Evolutionary conservation across 2,888 invertebrate genomes (phyloP).

Genomic region (Lasioglossum zephyrum): DNA sequence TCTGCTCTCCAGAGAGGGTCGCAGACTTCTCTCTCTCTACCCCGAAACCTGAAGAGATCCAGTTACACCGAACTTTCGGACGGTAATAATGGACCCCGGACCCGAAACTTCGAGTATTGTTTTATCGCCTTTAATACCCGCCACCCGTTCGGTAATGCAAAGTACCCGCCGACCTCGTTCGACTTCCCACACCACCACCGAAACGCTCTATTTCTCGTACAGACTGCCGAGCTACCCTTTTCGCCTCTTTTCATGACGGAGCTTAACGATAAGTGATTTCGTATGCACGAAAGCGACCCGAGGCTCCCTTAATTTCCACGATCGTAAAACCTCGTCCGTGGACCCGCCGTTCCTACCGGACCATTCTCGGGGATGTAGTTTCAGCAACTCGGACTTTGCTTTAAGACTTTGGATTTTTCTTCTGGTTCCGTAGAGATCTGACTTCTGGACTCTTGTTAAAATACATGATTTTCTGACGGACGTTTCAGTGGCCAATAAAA

Average conservation of each 20-base stretch:
- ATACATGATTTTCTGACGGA: neutral
- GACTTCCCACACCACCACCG: slow-evolving; percentile 32
- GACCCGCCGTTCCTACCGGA: slow-evolving; percentile 15
- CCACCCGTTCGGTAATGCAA: slow-evolving; percentile 39
- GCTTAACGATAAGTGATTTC: slow-evolving; percentile 68
- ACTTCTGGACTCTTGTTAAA: neutral
- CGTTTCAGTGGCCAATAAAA: neutral
- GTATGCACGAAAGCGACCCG: slow-evolving; percentile 65
- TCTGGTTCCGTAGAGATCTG: neutral
- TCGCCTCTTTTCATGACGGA: slow-evolving; percentile 41
- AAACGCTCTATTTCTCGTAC: neutral
- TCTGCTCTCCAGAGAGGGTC: slow-evolving; percentile 45
- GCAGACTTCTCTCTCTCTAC: neutral
- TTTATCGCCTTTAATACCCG: slow-evolving; percentile 70
- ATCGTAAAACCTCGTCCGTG: slow-evolving; percentile 64
- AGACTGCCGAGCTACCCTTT: slow-evolving; percentile 17
- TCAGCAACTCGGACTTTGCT: neutral
- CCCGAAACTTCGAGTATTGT: slow-evolving; percentile 71
- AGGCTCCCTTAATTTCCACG: slow-evolving; percentile 67
- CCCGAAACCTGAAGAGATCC: slow-evolving; percentile 35
- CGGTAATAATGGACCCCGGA: slow-evolving; percentile 70
- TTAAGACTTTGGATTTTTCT: neutral
- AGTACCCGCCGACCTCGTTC: slow-evolving; percentile 30
- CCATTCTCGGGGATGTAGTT: slow-evolving; percentile 24
- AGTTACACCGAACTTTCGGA: slow-evolving; percentile 66